These are phyloP conservation scores for Struthidea cinerea DNA, from an alignment of 2,113 vertebrate species.

Conservation along the genomic window DNA sequence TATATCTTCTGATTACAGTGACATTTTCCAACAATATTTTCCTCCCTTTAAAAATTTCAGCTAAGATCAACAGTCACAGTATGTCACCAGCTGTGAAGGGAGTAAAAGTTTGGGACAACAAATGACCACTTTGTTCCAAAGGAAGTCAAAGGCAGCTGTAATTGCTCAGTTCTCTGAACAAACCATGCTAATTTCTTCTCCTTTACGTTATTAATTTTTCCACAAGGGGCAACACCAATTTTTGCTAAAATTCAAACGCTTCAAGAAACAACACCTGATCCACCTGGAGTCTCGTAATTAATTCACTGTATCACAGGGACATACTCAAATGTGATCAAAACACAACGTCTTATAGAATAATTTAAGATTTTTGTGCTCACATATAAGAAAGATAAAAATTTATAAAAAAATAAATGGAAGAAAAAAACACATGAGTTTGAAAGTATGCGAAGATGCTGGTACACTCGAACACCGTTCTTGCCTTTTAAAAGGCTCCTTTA, in stretches of 20 bases:
- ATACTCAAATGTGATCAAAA: neutral
- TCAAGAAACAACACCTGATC: neutral
- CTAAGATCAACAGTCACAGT: neutral
- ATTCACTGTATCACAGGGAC: neutral
- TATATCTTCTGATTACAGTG: neutral
- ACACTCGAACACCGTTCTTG: too few species aligned
- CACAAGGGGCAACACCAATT: neutral
- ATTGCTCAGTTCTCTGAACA: neutral
- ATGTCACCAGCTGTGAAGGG: neutral
- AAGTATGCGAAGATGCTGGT: accelerated
- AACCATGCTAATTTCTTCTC: neutral
- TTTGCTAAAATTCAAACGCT: neutral
- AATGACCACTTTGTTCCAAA: neutral
- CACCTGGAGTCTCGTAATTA: neutral
- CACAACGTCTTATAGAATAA: neutral
- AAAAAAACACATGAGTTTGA: accelerated
- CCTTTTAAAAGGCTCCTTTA: neutral
- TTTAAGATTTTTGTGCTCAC: neutral
- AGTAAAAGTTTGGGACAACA: neutral
- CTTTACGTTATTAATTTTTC: neutral
- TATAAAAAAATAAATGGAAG: neutral
- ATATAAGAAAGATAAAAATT: neutral
- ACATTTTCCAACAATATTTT: neutral
- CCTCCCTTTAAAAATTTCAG: neutral
- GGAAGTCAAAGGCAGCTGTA: accelerated